These are phyloP conservation scores for Eugnorisma glareosa DNA, from an alignment of 2,888 invertebrate species.

Conservation along the genomic window DNA sequence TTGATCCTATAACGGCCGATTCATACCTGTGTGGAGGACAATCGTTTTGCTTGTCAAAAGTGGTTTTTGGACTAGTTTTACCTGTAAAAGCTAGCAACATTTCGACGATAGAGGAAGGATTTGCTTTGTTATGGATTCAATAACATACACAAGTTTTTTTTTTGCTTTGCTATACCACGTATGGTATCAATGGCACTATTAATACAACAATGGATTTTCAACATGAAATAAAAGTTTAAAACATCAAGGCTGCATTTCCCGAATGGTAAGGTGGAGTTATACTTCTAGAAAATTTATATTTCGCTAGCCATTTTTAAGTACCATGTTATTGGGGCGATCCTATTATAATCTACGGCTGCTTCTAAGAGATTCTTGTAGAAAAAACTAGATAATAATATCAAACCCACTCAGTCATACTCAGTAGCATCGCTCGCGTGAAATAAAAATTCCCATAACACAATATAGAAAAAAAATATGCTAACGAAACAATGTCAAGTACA, in stretches of 20 bases:
- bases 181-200: not conserved
- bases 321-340: not conserved
- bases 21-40: slow-evolving; percentile 12
- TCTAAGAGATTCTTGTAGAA: not conserved
- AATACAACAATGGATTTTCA: not conserved
- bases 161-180: not conserved
- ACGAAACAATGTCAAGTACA: slow-evolving; percentile 33
- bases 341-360: not conserved
- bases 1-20: slow-evolving; percentile 12
- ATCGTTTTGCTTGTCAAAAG: not conserved
- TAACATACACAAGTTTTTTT: not conserved
- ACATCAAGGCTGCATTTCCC: not conserved
- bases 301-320: not conserved
- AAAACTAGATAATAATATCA: not conserved
- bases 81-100: not conserved
- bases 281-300: not conserved
- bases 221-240: not conserved
- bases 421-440: not conserved
- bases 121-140: not conserved
- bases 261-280: not conserved
- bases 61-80: not conserved
- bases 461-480: slow-evolving; percentile 1
- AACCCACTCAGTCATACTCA: not conserved
- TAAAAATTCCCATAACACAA: not conserved
- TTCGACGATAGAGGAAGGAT: not conserved